Percentiles rank a stretch among this genome's conserved stretches.
phyloP scores from a whole-genome alignment of 2,113 vertebrate genomes.

The Craseonycteris thonglongyai region DNA sequence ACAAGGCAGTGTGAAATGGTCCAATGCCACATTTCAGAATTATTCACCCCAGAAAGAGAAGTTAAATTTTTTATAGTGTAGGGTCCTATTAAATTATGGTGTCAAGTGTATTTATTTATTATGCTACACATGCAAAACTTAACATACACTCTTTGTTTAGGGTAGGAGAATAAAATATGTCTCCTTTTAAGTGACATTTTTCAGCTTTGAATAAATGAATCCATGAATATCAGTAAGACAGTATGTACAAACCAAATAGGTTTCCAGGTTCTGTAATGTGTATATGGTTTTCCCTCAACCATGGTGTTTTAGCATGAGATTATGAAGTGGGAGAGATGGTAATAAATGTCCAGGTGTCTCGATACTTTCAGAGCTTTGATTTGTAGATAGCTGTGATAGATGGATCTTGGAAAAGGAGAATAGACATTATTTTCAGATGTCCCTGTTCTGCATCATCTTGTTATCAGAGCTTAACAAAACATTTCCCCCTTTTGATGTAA shows the following conservation, averaged over 20 bases:
- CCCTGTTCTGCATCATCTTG: conserved; percentile 2
- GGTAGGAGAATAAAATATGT: conserved; percentile 34
- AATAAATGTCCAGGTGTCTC: conserved; percentile 42
- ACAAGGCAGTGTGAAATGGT: conserved; percentile 69
- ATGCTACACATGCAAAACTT: background rate
- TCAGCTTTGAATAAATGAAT: conserved; percentile 52
- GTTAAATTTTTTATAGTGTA: background rate
- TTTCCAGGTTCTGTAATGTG: background rate
- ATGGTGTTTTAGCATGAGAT: conserved; percentile 29
- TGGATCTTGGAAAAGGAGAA: conserved; percentile 23
- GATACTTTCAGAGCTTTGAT: conserved; percentile 48
- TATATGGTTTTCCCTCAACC: background rate
- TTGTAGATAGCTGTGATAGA: conserved; percentile 43
- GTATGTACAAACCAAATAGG: conserved; percentile 29
- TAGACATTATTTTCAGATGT: conserved; percentile 16
- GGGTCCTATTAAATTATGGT: conserved; percentile 25
- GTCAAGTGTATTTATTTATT: conserved; percentile 25
- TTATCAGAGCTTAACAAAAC: conserved; percentile 45
- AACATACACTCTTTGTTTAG: conserved; percentile 56
- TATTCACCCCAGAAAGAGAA: rapidly evolving
- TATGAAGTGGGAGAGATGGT: conserved; percentile 28
- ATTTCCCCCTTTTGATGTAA: background rate
- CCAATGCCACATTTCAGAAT: background rate
- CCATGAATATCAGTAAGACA: background rate
- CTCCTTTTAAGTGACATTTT: conserved; percentile 33